Conservation (phyloP, 2,113 vertebrate genomes). For the Martes martes region DNA sequence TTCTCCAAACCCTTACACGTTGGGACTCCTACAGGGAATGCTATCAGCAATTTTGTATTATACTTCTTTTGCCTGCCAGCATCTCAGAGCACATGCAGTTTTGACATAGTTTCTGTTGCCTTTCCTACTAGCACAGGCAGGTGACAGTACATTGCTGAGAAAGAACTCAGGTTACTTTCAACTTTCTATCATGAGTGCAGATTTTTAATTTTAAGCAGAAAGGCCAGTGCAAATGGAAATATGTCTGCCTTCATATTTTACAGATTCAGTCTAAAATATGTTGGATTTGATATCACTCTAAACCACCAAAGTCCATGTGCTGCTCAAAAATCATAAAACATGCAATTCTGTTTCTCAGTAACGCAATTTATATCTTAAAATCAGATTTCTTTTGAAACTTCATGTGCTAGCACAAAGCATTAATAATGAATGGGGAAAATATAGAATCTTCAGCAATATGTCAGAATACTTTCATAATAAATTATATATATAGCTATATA, state of each 20-base stretch:
- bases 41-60: background rate
- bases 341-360: background rate
- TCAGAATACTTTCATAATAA: background rate
- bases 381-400: background rate
- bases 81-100: background rate
- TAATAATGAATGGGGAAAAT: background rate
- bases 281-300: background rate
- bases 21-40: background rate
- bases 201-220: slow-evolving; percentile 30
- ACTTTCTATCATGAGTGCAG: background rate
- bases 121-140: background rate
- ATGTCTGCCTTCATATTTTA: background rate
- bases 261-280: background rate
- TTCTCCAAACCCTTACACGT: background rate
- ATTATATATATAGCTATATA: background rate
- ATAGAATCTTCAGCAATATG: background rate
- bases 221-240: background rate
- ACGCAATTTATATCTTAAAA: background rate
- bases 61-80: background rate
- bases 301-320: background rate
- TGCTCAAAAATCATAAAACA: background rate
- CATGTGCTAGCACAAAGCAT: background rate
- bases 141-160: background rate
- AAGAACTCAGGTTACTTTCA: background rate
- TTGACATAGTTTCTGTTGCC: background rate